A percentile compares a stretch with the other conserved stretches of the same genome.
Evolutionary conservation across 2,797 vertebrate genomes (phyloP).

Genomic region (Sebastes minor): DNA sequence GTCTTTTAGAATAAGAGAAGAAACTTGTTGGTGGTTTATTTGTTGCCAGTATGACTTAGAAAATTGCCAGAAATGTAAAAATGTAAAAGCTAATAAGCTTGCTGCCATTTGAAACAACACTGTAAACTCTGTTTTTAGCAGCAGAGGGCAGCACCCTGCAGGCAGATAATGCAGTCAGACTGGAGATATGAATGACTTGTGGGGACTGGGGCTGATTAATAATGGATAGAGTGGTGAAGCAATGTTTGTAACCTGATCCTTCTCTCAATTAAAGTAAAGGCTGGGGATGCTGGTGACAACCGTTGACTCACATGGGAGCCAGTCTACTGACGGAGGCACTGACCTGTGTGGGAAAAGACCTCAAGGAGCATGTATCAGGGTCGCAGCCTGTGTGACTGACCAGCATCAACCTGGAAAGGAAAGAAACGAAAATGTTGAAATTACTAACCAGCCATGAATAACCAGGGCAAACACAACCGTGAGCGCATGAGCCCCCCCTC

Average conservation of each 20-base stretch:
- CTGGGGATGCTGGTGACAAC: neutral
- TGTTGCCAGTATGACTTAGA: neutral
- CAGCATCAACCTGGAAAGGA: conserved; percentile 19
- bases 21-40: neutral
- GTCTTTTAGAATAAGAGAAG: neutral
- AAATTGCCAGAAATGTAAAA: neutral
- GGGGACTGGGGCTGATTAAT: conserved; percentile 33
- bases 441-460: neutral
- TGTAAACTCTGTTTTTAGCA: conserved; percentile 6
- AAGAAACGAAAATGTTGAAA: neutral
- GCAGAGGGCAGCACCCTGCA: conserved; percentile 47
- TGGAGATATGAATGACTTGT: conserved; percentile 13
- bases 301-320: neutral
- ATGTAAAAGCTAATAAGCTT: neutral
- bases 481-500: neutral
- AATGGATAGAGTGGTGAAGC: conserved; percentile 37
- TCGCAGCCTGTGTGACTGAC: neutral
- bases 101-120: neutral
- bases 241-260: conserved; percentile 49
- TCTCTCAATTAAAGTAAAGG: conserved; percentile 33
- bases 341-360: conserved; percentile 21
- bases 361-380: neutral
- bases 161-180: neutral
- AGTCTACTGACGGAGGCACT: conserved; percentile 1
- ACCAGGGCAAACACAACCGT: neutral